phyloP scores from a whole-genome alignment of 2,113 vertebrate species.

The Cinclus cinclus region DNA sequence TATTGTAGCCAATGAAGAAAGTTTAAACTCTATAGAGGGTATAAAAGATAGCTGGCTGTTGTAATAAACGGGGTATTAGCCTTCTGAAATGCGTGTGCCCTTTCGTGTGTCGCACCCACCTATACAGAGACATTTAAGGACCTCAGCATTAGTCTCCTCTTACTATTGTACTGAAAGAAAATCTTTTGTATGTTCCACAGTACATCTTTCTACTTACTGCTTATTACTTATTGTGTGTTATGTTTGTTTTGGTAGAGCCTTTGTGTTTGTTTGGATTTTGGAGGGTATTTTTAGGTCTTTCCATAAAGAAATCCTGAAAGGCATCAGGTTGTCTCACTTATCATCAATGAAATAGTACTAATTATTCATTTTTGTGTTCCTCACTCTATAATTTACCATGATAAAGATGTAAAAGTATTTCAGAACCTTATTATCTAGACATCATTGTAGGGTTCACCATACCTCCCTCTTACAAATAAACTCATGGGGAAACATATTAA shows the following conservation, averaged over 20 bases:
- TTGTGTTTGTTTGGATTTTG: background rate
- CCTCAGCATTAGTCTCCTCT: background rate
- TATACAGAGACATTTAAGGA: background rate
- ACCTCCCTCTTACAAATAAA: background rate
- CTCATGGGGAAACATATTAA: background rate
- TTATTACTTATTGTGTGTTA: background rate
- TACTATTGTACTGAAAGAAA: background rate
- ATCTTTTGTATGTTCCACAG: background rate
- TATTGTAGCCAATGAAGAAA: no score
- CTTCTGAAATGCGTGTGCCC: no score
- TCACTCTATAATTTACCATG: background rate
- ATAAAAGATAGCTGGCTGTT: no score
- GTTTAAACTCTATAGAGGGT: no score
- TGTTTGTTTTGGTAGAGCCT: background rate
- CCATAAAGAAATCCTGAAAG: background rate
- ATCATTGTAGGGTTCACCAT: background rate
- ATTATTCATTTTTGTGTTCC: background rate
- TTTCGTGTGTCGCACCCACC: no score
- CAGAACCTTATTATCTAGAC: background rate
- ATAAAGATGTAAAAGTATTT: background rate
- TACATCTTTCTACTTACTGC: background rate
- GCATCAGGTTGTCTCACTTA: background rate
- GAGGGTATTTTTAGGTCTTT: background rate
- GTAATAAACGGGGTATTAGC: no score
- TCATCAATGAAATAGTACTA: background rate